Evolutionary conservation across 1,140 invertebrate species (phyloP), one percentile per base, ranked within the genome.

Genomic region (Stegodyphus mimosarum): DNA sequence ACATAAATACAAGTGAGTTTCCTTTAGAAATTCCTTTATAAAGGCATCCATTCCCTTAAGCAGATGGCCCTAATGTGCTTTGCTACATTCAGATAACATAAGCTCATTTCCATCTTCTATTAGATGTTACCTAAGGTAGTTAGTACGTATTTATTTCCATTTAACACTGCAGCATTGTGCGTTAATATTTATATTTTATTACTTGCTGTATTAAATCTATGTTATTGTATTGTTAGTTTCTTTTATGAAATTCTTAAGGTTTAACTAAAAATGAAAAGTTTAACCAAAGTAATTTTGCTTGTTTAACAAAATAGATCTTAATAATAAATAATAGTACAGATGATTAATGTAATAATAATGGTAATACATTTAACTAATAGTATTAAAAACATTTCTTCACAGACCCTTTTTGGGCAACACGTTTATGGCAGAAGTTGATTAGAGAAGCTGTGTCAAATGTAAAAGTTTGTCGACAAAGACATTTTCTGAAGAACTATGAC

Each of bases 341-440:
- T 11, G 5, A 60, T 15, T 60, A 60, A 60, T 50, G 18, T 17
- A 71, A 15, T 49, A 49, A 33, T 49, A 6, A 33, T 33, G 33
- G 33, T 33, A 51, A 71, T 49, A 50, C 49, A 55, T 55, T 74
- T 5, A 55, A 5, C 55, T 60, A 18, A 55, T 7, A 74, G 6
- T 74, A n/a, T 11, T 49, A 48, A 7, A 18, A 17, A 60, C 63
- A 18, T 63, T 76, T 64, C 64, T 18, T 11, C 76, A 6, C 63
- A 86, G 83, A 86, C 72, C 83, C 83, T 10, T 86, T 86, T 63
- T 86, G 83, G 83, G 83, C 83, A 53, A 86, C 83, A 53, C 74
- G 83, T 51, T 52, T 86, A 64, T 86, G 83, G 83, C 83, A 86
- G 33, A 77, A 53, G n/a, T 60, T 86, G 11, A 72, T 76, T 9